phyloP scores from a whole-genome alignment of 2,888 invertebrate species.

The Beris chalybata region DNA sequence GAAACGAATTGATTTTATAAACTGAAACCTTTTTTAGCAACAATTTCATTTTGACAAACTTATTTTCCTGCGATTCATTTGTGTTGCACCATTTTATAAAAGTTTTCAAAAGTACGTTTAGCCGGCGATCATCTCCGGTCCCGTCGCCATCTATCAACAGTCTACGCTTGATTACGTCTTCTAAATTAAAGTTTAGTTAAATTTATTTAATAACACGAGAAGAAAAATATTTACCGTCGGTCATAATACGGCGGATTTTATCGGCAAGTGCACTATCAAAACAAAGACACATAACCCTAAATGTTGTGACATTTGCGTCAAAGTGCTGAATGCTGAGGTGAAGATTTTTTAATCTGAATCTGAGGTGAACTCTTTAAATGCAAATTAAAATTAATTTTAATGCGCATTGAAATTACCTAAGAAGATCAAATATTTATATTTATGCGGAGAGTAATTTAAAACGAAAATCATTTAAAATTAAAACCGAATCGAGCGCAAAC shows the following conservation, averaged over 20 bases:
- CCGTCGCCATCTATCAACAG: conserved; percentile 96
- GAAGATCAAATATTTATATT: too few relatives aligned
- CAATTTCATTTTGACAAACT: conserved; percentile 54
- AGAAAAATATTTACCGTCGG: conserved; percentile 5
- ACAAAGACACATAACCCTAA: conserved; percentile 9
- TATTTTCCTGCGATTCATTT: conserved; percentile 68
- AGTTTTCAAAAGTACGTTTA: conserved; percentile 82
- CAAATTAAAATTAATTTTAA: too few relatives aligned
- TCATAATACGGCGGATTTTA: conserved; percentile 6
- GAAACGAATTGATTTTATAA: conserved; percentile 42
- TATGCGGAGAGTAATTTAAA: too few relatives aligned
- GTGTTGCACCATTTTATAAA: conserved; percentile 78
- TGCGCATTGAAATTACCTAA: too few relatives aligned
- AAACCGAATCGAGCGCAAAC: too few relatives aligned
- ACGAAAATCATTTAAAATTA: too few relatives aligned
- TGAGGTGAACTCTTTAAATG: too few relatives aligned
- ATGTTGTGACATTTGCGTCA: not conserved
- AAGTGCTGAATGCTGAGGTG: too few relatives aligned
- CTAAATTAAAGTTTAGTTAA: conserved; percentile 57
- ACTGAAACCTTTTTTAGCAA: not conserved
- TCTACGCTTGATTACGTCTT: conserved; percentile 90
- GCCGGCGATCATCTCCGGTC: conserved; percentile 89
- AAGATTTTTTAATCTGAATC: too few relatives aligned
- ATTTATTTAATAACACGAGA: too few relatives aligned
- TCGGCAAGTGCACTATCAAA: not conserved